Percentiles rank a stretch among this genome's conserved stretches.
Conservation (phyloP, 1,140 invertebrate species). For the Bombus waltoni region DNA sequence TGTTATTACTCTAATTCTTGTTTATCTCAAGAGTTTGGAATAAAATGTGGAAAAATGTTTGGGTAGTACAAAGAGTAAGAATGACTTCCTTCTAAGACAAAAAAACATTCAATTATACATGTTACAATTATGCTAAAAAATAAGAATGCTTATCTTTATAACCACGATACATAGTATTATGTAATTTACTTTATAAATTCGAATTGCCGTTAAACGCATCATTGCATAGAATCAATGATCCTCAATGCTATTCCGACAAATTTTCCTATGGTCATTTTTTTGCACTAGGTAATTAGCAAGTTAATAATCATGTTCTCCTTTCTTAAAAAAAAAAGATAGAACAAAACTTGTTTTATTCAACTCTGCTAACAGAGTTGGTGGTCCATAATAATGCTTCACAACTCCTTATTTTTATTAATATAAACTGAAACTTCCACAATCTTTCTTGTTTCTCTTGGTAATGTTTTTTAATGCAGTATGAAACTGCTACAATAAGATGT, state of each 20-base stretch:
- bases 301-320: conserved; percentile 57
- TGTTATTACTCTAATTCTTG: conserved; percentile 34
- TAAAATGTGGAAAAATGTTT: conserved; percentile 42
- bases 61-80: conserved; percentile 53
- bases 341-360: conserved; percentile 59
- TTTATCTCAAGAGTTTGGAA: conserved; percentile 30
- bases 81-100: conserved; percentile 36
- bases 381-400: conserved; percentile 63
- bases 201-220: conserved; percentile 50
- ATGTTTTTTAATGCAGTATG: conserved; percentile 56
- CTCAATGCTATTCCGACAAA: conserved; percentile 54
- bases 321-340: conserved; percentile 53
- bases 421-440: conserved; percentile 64
- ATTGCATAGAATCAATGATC: conserved; percentile 40
- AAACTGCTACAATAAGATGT: conserved; percentile 61
- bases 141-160: conserved; percentile 66
- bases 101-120: conserved; percentile 65
- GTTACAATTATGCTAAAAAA: conserved; percentile 71
- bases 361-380: conserved; percentile 61
- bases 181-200: conserved; percentile 65
- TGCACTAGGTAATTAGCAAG: conserved; percentile 52
- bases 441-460: conserved; percentile 51
- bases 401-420: conserved; percentile 45
- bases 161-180: conserved; percentile 63
- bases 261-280: conserved; percentile 54